Conservation (phyloP, 2,888 invertebrate genomes). For the Anaspis maculata region DNA sequence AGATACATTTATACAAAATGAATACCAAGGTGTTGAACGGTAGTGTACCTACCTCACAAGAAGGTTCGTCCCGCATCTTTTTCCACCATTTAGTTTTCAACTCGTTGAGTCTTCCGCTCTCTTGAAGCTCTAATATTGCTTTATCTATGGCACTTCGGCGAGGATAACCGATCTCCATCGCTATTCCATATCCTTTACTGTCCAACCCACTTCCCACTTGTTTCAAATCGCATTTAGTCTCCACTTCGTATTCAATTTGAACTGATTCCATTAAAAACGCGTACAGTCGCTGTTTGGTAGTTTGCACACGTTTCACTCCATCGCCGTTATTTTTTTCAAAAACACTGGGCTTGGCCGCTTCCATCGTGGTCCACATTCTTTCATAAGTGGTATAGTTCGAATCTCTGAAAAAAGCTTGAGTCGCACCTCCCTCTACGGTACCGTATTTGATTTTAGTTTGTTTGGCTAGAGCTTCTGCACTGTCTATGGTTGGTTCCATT, state of each 20-base stretch:
- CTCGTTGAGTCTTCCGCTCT: constrained; percentile 70
- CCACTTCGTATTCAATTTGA: constrained; percentile 84
- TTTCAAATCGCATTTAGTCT: constrained; percentile 75
- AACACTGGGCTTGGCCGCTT: constrained; percentile 68
- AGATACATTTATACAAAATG: too few relatives aligned
- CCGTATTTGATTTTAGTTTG: constrained; percentile 96
- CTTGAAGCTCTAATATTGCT: constrained; percentile 82
- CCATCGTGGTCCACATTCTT: constrained; percentile 53
- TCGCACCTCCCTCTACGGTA: constrained; percentile 77
- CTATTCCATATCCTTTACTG: constrained; percentile 89
- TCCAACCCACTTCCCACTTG: constrained; percentile 77
- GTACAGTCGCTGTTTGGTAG: constrained; percentile 69
- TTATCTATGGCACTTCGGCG: constrained; percentile 78
- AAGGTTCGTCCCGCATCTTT: constrained; percentile 44
- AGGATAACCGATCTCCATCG: constrained; percentile 75
- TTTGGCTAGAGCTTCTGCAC: constrained; percentile 82
- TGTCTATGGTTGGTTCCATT: constrained; percentile 80
- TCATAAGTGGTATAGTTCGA: constrained; percentile 28
- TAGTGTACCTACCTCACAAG: constrained; percentile 19
- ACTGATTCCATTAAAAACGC: constrained; percentile 97
- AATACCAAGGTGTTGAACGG: background rate
- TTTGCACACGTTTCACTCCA: constrained; percentile 76
- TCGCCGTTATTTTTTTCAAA: constrained; percentile 76
- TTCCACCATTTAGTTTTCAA: constrained; percentile 93
- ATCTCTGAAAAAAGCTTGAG: constrained; percentile 82